A percentile compares a stretch with the other conserved stretches of the same genome.
phyloP scores from a whole-genome alignment of 2,113 vertebrate species.

The Oryzias woworae region DNA sequence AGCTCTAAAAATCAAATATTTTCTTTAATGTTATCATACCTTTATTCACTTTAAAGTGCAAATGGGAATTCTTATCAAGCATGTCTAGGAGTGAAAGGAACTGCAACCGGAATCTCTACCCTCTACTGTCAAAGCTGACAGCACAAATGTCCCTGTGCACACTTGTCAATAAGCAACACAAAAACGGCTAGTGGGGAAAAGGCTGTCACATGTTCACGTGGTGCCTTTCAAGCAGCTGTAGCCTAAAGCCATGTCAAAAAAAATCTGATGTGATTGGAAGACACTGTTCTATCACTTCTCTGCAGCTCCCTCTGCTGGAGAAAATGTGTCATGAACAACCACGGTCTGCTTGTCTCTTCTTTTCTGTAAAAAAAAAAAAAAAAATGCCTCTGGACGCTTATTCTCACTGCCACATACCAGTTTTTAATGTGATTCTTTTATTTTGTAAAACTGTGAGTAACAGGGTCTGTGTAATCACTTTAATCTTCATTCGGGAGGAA shows the following conservation, averaged over 20 bases:
- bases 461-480: neutral
- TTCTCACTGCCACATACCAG: neutral
- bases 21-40: neutral
- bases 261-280: neutral
- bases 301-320: slow-evolving; percentile 61
- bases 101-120: neutral
- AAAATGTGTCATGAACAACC: neutral
- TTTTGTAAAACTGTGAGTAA: neutral
- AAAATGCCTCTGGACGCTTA: neutral
- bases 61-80: neutral
- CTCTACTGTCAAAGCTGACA: neutral
- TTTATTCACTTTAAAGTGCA: neutral
- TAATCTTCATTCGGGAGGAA: neutral
- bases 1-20: neutral
- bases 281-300: neutral
- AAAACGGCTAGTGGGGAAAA: neutral
- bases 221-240: neutral
- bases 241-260: slow-evolving; percentile 3
- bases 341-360: neutral
- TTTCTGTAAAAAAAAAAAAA: neutral
- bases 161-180: neutral
- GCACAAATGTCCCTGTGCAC: neutral
- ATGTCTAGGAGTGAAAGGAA: neutral
- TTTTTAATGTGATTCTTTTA: neutral
- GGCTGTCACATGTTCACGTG: neutral